Evolutionary conservation across 2,888 invertebrate genomes (phyloP).

Genomic region (Melinaea menophilus): DNA sequence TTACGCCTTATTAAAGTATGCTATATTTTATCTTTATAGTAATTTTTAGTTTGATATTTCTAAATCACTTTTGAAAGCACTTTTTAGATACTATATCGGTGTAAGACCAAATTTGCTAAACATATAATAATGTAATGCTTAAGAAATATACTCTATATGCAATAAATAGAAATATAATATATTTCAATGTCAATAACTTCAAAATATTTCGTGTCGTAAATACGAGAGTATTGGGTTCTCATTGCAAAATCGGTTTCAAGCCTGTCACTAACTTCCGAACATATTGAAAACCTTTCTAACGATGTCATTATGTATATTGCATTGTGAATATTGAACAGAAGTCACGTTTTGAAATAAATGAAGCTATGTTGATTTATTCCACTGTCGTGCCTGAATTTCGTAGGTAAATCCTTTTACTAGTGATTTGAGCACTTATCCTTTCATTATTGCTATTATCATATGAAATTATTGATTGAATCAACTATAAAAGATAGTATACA

Average conservation of each 20-base stretch:
- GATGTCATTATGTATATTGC: constrained; percentile 6
- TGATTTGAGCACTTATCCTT: neutral
- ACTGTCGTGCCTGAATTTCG: constrained; percentile 6
- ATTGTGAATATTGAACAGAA: constrained; percentile 7
- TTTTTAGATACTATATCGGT: too few species aligned
- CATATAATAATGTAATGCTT: too few species aligned
- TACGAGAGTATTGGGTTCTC: neutral
- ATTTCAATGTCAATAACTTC: too few species aligned
- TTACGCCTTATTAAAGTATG: too few species aligned
- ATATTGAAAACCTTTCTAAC: constrained; percentile 2
- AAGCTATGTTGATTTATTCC: constrained; percentile 4
- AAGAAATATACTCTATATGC: too few species aligned
- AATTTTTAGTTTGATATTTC: too few species aligned
- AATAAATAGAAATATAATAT: too few species aligned
- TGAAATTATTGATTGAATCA: neutral
- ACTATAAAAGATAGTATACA: too few species aligned
- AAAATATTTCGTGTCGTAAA: neutral
- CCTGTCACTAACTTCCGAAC: neutral
- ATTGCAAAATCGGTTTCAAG: constrained; percentile 3
- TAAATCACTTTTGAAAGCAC: too few species aligned
- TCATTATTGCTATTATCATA: neutral
- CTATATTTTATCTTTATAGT: too few species aligned
- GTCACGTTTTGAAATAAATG: constrained; percentile 6
- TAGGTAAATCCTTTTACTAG: constrained; percentile 2
- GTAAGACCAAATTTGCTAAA: too few species aligned